Conservation (phyloP, 2,888 invertebrate genomes). For the Pyrrhia umbra region DNA sequence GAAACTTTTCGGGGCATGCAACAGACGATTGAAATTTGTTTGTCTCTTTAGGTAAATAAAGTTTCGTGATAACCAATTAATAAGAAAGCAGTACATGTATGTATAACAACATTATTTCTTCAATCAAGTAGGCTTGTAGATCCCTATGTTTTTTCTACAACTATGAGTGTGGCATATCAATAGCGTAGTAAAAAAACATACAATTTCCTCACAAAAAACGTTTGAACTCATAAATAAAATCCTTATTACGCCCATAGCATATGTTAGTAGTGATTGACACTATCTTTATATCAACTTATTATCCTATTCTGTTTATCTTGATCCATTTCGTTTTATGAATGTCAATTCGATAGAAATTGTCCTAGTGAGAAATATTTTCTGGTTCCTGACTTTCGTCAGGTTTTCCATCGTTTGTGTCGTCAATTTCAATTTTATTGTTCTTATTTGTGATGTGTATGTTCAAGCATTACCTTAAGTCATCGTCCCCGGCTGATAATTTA, state of each 20-base stretch:
- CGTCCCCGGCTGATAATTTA: too few relatives aligned
- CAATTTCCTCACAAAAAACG: background rate
- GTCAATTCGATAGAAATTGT: background rate
- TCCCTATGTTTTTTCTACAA: background rate
- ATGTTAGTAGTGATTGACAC: conserved; percentile 15
- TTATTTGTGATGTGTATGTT: too few relatives aligned
- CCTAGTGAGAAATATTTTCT: background rate
- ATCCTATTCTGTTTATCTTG: conserved; percentile 2
- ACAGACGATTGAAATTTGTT: too few relatives aligned
- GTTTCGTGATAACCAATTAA: background rate
- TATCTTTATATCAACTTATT: conserved; percentile 33
- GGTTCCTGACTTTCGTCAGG: too few relatives aligned
- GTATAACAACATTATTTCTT: background rate
- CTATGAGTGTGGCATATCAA: conserved; percentile 1
- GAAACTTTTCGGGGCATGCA: too few relatives aligned
- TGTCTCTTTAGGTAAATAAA: too few relatives aligned
- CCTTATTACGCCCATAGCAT: conserved; percentile 5
- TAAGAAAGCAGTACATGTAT: background rate
- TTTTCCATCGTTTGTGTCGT: too few relatives aligned
- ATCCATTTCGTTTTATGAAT: conserved; percentile 1
- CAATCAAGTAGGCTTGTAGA: background rate
- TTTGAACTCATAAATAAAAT: conserved; percentile 22
- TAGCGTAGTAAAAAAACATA: background rate
- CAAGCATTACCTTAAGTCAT: too few relatives aligned
- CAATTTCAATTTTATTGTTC: too few relatives aligned